Base-by-base conservation (phyloP, 1,140 invertebrate genomes). In the Cotesia glomerata region DNA sequence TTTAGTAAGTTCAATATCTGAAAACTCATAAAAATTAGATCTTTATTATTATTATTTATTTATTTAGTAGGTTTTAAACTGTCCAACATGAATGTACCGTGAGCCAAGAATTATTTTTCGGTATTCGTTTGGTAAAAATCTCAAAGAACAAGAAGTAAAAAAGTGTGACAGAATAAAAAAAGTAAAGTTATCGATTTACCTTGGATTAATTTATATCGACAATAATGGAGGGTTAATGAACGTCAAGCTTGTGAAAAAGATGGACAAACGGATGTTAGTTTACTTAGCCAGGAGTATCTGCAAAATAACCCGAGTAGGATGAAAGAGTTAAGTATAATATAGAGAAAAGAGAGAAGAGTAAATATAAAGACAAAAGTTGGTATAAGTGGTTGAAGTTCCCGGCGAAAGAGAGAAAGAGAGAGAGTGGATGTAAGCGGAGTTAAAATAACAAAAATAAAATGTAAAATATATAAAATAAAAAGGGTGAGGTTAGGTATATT, bases 401-500 rank as follows among this genome's bases (percentile, higher is more conserved):
- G 39, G 32, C 68, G 4, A 69, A 73, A 65, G 65, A 62, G 59
- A 35, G 32, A 70, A 74, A 26, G 16, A 56, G 58, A 69, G 70
- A 32, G 32, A 68, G 78, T 70, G 7, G 11, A 45, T 45, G 39
- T 45, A 9, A 45, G 11, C 39, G 39, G 39, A 45, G 39, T 45
- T 9, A 45, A 45, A 45, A 45, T 45, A 45, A 45, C 11, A 45
- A 45, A 9, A 45, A 45, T 45, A 45, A 45, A 9, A 11, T 45
- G 11, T 45, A 45, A 45, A 9, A 11, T 45, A 45, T 45, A 45
- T 11, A 45, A 45, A 45, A 45, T 45, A 45, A 73, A 61, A 59
- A 61, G 59, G 76, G 78, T 66, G 74, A 76, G 77, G 68, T 78
- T 76, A 51, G 79, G 80, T 85, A 81, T 84, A 87, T 85, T 83